These are phyloP conservation scores for Darevskia nairensis DNA, from an alignment of 2,797 vertebrate species.

Conservation along the genomic window DNA sequence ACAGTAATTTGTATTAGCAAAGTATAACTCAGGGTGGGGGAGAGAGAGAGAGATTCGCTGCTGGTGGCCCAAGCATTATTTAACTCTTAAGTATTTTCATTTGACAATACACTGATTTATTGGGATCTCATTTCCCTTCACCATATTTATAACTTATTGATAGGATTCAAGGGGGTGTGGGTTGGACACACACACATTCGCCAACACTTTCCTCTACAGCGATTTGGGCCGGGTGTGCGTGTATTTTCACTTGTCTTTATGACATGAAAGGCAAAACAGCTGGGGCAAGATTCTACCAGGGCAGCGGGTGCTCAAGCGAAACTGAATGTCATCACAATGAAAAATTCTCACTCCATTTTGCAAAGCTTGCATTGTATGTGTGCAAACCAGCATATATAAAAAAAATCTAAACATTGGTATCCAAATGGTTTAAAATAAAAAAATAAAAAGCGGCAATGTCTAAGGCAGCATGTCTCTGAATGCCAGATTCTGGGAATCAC, in stretches of 20 bases:
- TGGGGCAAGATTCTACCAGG: background rate
- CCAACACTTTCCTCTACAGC: background rate
- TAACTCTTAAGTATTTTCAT: background rate
- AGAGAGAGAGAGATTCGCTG: background rate
- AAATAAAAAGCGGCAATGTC: no score
- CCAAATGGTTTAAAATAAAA: background rate
- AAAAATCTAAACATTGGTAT: background rate
- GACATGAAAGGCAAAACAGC: background rate
- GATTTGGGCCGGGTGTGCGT: background rate
- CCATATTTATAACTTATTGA: constrained; percentile 38
- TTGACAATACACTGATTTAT: fast-evolving
- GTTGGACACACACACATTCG: background rate
- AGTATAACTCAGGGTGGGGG: background rate
- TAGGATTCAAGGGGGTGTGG: background rate
- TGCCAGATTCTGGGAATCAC: no score
- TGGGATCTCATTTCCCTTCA: background rate
- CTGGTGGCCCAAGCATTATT: background rate
- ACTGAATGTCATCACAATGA: background rate
- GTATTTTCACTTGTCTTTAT: background rate
- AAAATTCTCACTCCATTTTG: background rate
- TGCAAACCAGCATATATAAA: background rate
- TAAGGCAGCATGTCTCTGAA: background rate
- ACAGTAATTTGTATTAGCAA: constrained; percentile 56
- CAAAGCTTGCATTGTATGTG: background rate
- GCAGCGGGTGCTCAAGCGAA: background rate